Evolutionary conservation across 2,888 invertebrate genomes (phyloP), one percentile per base, ranked within the genome.

Genomic region (Dascillus cervinus): DNA sequence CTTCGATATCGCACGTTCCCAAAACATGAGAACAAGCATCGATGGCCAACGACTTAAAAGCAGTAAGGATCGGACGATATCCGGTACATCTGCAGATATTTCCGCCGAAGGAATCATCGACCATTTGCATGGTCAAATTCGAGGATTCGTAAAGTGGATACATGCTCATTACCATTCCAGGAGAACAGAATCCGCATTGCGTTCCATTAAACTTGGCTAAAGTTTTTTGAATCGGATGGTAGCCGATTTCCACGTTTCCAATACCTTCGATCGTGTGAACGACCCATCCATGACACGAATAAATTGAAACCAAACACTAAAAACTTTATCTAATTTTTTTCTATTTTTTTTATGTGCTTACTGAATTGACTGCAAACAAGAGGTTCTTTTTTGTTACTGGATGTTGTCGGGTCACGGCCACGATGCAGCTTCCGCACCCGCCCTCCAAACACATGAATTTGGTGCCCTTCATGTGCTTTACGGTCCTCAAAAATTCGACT

Each of bases 101-200:
- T 27, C 82, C 77, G 5, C 75, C 79, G 44, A 83, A 77, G 0
- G 77, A 72, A 46, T 79, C 72, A 53, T 84, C 83, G 3, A 82
- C 70, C 46, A 79, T 71, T 46, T 70, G 62, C 67, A 71, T 69
- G 1, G 73, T 71, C 24, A 72, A 44, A 5, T 66, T 56, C 11
- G 53, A 62, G 13, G 60, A 47, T 44, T 66, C 51, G 11, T 70
- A 46, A n/a, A 36, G 17, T 21, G 70, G 74, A 59, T 75, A 75
- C 79, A 82, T 81, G 48, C 74, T 75, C 82, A 82, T 82, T 21
- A 85, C 73, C 76, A 82, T 82, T 6, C 82, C 85, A 1, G 83
- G 76, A 11, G 77, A 76, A 53, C 85, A 85, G 53, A 70, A 77
- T 1, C 81, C 81, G 49, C 82, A 82, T 53, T 82, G 81, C 0